phyloP scores from a whole-genome alignment of 1,140 invertebrate species.

The Meloidogyne floridensis region DNA sequence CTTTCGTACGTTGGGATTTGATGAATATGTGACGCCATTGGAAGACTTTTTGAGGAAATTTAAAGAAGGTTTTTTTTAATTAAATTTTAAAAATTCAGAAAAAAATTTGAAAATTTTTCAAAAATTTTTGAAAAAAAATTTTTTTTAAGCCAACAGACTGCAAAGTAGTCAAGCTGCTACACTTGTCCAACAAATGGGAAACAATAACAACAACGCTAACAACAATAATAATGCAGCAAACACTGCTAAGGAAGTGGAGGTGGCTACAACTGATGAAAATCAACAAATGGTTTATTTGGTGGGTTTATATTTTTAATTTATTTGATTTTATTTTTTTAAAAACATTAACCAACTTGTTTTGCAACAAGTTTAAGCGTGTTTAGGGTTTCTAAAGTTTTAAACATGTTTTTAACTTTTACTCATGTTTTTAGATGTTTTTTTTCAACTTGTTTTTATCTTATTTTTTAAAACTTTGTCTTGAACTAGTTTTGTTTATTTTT shows the following conservation, averaged over 20 bases:
- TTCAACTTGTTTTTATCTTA: too few relatives aligned
- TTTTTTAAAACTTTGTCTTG: too few relatives aligned
- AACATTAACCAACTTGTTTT: background rate
- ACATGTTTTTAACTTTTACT: too few relatives aligned
- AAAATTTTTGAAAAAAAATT: background rate
- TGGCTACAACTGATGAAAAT: background rate
- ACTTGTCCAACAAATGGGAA: background rate
- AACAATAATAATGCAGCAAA: background rate
- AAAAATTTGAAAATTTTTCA: too few relatives aligned
- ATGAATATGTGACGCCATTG: slow-evolving; percentile 95
- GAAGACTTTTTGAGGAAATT: slow-evolving; percentile 96
- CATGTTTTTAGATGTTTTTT: too few relatives aligned
- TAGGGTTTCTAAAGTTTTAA: background rate
- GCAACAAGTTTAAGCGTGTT: background rate
- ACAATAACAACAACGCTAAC: background rate
- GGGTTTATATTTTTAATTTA: background rate
- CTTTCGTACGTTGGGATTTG: slow-evolving; percentile 93
- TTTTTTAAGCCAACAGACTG: slow-evolving; percentile 32
- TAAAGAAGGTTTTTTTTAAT: slow-evolving; percentile 73
- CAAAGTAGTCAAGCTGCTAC: slow-evolving; percentile 25
- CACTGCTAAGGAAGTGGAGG: background rate
- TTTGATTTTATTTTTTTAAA: background rate
- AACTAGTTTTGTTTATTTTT: too few relatives aligned
- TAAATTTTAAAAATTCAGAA: background rate
- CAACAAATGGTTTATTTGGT: slow-evolving; percentile 23